Base-by-base conservation (phyloP, 2,888 invertebrate species). In the Carpatolechia fugitivella region DNA sequence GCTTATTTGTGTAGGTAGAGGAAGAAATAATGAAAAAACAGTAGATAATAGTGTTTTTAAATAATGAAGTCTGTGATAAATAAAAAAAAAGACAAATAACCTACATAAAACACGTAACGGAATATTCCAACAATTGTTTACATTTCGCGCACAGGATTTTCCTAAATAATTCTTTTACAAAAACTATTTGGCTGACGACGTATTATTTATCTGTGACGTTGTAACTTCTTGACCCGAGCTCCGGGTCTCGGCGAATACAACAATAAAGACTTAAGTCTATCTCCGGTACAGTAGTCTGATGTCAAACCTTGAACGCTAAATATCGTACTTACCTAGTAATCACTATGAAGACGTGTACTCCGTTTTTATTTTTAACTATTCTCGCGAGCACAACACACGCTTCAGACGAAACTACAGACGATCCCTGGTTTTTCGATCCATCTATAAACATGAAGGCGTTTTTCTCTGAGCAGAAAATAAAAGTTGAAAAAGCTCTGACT, bases 401-500 rank as follows among this genome's bases (percentile, higher is more conserved):
- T 6, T 24, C 6, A 3, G 24, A 24, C 24, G 24, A 24, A 4
- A 24, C 24, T 4, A 24, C 48, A 18, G n/a, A 33, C 33, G 33
- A 35, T 10, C 16, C 33, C 18, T 31, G 20, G 18, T 11, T 33
- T 29, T 33, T 60, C 30, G 31, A 63, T 11, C 62, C 65, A 51
- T 52, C 65, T 51, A 52, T 68, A n/a, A 74, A 70, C 56, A 70
- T 83, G 58, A 74, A 73, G 33, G 59, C 68, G 0, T 74, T 80
- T 35, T 68, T 81, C 29, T 64, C 70, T 46, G 69, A 66, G n/a
- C 71, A 76, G 47, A 65, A 59, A 52, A 59, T 48, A 16, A 61
- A 64, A 29, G 63, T 72, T 13, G 72, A 76, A 51, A 62, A 63
- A 36, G 69, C 63, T 0, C 56, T 76, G 35, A 70, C 60, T 6